These are phyloP conservation scores for Anolis apletophallus DNA, from an alignment of 2,797 vertebrate genomes.

Conservation along the genomic window DNA sequence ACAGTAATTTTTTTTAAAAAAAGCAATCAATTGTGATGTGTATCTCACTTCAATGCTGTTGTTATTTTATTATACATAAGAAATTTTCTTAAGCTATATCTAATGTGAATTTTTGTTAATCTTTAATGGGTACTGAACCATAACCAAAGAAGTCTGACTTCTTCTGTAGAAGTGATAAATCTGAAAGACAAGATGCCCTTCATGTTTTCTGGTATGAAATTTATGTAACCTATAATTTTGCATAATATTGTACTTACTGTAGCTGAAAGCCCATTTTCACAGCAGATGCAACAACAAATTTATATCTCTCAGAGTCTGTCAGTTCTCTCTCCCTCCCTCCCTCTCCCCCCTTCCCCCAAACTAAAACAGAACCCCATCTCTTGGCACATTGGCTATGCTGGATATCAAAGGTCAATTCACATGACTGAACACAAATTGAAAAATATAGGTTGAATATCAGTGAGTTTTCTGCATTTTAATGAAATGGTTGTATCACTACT, in stretches of 20 bases:
- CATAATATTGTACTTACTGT: constrained; percentile 8
- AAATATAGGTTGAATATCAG: not conserved
- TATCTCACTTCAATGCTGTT: not conserved
- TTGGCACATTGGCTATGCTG: constrained; percentile 36
- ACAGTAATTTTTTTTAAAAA: no score
- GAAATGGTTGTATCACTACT: not conserved
- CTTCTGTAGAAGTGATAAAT: not conserved
- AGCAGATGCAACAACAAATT: not conserved
- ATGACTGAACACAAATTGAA: not conserved
- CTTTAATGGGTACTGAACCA: not conserved
- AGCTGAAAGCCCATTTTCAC: constrained; percentile 21
- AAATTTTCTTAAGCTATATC: not conserved
- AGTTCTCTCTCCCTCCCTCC: not conserved
- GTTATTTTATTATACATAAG: not conserved
- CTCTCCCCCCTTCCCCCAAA: not conserved
- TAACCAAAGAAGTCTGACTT: not conserved
- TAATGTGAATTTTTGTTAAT: not conserved
- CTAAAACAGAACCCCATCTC: not conserved
- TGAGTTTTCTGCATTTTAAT: not conserved
- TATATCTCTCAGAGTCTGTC: constrained; percentile 10
- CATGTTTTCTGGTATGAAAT: constrained; percentile 11
- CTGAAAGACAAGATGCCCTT: not conserved
- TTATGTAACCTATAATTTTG: constrained; percentile 22
- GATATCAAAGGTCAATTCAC: not conserved
- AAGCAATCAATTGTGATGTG: not conserved